A percentile compares a stretch with the other conserved stretches of the same genome.
Evolutionary conservation across 1,140 invertebrate species (phyloP).

Genomic region (Armadillidium nasatum): DNA sequence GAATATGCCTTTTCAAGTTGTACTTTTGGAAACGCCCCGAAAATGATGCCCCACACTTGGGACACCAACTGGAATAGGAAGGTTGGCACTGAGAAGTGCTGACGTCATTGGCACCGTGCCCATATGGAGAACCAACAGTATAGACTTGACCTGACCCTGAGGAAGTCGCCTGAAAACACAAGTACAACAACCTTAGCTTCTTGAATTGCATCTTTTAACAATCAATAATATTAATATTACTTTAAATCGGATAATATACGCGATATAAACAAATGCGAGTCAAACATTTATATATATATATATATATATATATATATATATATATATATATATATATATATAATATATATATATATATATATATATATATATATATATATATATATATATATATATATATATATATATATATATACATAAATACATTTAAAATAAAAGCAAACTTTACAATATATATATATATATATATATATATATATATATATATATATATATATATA

Average conservation of each 20-base stretch:
- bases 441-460: too few relatives aligned
- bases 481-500: conserved; percentile 10
- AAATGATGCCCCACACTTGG: conserved; percentile 38
- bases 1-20: conserved; percentile 51
- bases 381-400: too few relatives aligned
- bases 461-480: background rate
- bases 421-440: too few relatives aligned
- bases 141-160: too few relatives aligned
- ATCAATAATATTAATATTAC: too few relatives aligned
- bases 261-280: too few relatives aligned
- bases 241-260: too few relatives aligned
- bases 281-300: too few relatives aligned
- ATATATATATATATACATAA: too few relatives aligned
- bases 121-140: background rate
- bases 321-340: too few relatives aligned
- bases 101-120: background rate
- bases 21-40: conserved; percentile 46
- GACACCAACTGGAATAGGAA: conserved; percentile 16
- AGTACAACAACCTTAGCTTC: background rate
- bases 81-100: background rate
- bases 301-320: background rate
- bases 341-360: background rate
- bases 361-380: too few relatives aligned
- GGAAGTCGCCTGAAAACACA: background rate
- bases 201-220: too few relatives aligned